Conservation (phyloP, 2,113 vertebrate genomes). For the Paralichthys olivaceus region DNA sequence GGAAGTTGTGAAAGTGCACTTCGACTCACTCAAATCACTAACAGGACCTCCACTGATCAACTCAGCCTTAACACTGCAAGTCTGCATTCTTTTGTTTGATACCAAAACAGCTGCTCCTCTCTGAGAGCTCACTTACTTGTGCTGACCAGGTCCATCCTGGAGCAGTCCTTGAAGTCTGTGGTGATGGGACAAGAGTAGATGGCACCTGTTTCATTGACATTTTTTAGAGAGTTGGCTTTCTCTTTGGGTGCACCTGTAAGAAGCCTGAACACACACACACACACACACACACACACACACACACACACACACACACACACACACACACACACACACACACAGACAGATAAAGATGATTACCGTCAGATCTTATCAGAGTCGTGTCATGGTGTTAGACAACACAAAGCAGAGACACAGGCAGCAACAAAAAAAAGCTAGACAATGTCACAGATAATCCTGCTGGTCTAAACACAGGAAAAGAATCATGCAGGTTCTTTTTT, state of each 20-base stretch:
- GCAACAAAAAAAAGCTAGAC: background rate
- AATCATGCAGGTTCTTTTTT: background rate
- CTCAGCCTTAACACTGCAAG: no score
- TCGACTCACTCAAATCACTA: background rate
- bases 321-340: slow-evolving; percentile 33
- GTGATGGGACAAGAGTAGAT: slow-evolving; percentile 91
- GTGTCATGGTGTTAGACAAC: slow-evolving; percentile 24
- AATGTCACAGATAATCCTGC: slow-evolving; percentile 24
- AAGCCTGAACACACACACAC: slow-evolving; percentile 79
- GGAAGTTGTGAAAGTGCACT: no score
- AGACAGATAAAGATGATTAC: slow-evolving; percentile 12
- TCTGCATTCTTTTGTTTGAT: no score
- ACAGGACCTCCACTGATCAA: background rate
- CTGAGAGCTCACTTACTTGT: slow-evolving; percentile 79
- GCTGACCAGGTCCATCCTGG: slow-evolving; percentile 85
- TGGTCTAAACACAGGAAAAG: slow-evolving; percentile 23
- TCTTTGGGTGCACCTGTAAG: slow-evolving; percentile 90
- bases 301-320: slow-evolving; percentile 45
- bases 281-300: slow-evolving; percentile 30
- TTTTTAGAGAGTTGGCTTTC: slow-evolving; percentile 64
- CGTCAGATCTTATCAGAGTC: slow-evolving; percentile 33
- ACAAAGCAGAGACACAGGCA: slow-evolving; percentile 31
- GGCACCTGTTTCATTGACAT: slow-evolving; percentile 87
- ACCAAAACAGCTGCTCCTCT: no score
- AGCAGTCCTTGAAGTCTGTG: slow-evolving; percentile 81